Evolutionary conservation across 2,797 vertebrate species (phyloP), one percentile per base, ranked within the genome.

Genomic region (Leptatherina wallacei): DNA sequence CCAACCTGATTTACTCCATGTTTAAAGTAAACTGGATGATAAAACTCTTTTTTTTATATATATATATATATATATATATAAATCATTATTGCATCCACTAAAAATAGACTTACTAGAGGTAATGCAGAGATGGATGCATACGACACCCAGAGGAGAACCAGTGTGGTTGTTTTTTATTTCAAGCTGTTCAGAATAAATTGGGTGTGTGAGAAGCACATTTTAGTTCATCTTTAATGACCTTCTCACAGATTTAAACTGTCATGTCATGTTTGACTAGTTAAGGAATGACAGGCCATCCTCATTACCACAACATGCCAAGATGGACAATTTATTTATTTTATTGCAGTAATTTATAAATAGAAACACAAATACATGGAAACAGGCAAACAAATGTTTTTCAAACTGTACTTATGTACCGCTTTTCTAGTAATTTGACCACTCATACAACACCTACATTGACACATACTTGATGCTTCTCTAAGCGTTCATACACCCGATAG

Each of bases 1-100:
- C 78, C 78, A 73, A 63, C 72, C 77, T 47, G 33, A 33, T 82
- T 61, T 86, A 74, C 69, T 69, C 51, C 55, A 44, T 69, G 60
- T 78, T 80, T 65, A 44, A 80, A 57, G 62, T 61, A 80, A 74
- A 33, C 12, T 36, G 0, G 18, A 70, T 72, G 60, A 65, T 82
- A 69, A 86, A 87, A 85, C 18, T 27, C 24, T 27, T 27, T 27
- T 27, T 27, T 27, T 27, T 27, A 27, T n/a, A n/a, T n/a, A n/a
- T n/a, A n/a, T n/a, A n/a, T n/a, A n/a, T n/a, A n/a, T n/a, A n/a
- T n/a, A 27, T 27, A 27, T 27, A 27, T 74, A 35, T 84, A 60
- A 73, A 33, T 70, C 22, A 40, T 36, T 29, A 35, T 57, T 49
- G 22, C 30, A 29, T 38, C 20, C 12, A 56, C 24, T 54, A 18